These are phyloP conservation scores for Coboldia fuscipes DNA, from an alignment of 1,140 invertebrate species.

Conservation along the genomic window DNA sequence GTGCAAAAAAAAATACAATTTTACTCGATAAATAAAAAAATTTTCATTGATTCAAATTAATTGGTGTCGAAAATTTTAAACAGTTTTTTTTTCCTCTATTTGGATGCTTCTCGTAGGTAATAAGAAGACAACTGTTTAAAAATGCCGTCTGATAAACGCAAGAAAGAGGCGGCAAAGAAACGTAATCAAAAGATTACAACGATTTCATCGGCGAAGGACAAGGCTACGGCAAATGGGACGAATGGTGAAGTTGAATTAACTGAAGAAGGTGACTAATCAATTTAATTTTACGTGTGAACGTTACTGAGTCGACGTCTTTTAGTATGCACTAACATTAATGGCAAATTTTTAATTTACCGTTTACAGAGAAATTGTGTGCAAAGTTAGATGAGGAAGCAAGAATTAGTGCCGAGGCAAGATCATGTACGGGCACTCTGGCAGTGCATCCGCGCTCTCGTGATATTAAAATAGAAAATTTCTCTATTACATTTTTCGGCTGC, in stretches of 20 bases:
- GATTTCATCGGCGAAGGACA: conserved; percentile 13
- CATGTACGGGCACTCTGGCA: conserved; percentile 84
- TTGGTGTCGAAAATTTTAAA: too few species aligned
- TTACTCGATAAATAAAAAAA: too few species aligned
- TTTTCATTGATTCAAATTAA: too few species aligned
- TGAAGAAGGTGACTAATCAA: conserved; percentile 27
- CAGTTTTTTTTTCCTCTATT: too few species aligned
- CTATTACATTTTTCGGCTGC: conserved; percentile 93
- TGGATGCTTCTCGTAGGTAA: too few species aligned
- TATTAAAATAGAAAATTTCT: conserved; percentile 92
- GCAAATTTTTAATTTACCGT: conserved; percentile 5
- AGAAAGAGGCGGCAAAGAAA: conserved; percentile 82
- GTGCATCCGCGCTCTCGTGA: conserved; percentile 90
- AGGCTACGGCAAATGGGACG: conserved; percentile 17
- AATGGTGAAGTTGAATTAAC: conserved; percentile 22
- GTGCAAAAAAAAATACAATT: too few species aligned
- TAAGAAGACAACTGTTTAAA: too few species aligned
- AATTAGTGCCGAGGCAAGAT: conserved; percentile 78
- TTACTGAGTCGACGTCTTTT: conserved; percentile 12
- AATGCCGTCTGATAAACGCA: conserved; percentile 95
- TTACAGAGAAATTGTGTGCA: conserved; percentile 58
- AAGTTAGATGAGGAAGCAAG: conserved; percentile 78
- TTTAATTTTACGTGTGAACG: conserved; percentile 9
- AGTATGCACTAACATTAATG: conserved; percentile 10
- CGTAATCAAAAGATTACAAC: conserved; percentile 44